phyloP scores from a whole-genome alignment of 2,113 vertebrate genomes.

The Cryptomyrus ogoouensis region DNA sequence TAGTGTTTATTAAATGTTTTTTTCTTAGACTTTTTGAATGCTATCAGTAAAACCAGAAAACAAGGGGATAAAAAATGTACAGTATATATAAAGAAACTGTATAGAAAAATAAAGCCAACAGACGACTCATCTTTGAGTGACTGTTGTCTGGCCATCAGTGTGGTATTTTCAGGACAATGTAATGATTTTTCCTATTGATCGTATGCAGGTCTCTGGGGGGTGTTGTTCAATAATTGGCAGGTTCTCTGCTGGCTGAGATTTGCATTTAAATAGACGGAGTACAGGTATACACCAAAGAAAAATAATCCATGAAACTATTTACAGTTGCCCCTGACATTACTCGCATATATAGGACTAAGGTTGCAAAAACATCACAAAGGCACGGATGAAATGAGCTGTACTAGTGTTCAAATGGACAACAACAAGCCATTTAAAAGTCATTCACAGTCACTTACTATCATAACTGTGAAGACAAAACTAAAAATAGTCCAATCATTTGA shows the following conservation, averaged over 20 bases:
- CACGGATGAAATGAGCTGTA: not conserved
- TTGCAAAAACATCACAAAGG: not conserved
- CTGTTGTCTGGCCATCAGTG: not conserved
- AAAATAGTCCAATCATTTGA: not conserved
- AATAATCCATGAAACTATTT: not conserved
- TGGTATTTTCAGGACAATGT: not conserved
- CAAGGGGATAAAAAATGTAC: not conserved
- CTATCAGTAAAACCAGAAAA: not conserved
- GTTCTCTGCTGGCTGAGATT: not conserved
- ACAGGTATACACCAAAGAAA: not conserved
- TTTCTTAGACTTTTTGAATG: not conserved
- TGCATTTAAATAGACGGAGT: not conserved
- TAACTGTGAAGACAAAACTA: not conserved
- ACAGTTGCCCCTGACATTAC: not conserved
- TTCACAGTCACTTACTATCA: not conserved
- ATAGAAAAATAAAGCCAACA: not conserved
- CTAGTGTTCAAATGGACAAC: not conserved
- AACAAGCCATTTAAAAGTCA: not conserved
- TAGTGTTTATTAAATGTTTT: not conserved
- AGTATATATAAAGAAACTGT: not conserved
- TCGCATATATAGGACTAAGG: not conserved
- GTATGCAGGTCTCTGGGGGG: not conserved
- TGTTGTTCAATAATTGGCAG: not conserved
- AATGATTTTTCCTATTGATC: conserved; percentile 8
- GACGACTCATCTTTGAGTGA: not conserved